Percentiles rank a stretch among this genome's conserved stretches.
Evolutionary conservation across 2,797 vertebrate species (phyloP).

Genomic region (Sebastes hubbsi): DNA sequence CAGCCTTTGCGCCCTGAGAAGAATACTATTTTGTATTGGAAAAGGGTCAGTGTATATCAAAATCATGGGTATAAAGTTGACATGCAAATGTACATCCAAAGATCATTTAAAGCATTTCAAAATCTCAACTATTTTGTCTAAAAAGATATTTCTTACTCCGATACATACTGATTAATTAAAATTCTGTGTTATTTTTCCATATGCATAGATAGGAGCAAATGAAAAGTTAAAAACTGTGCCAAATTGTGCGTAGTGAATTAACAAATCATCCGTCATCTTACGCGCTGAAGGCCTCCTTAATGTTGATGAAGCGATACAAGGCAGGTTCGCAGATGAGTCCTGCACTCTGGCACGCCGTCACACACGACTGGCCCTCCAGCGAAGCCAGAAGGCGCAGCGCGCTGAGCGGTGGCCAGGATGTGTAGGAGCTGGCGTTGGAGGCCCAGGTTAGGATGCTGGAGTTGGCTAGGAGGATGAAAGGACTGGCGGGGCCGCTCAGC

Average conservation of each 20-base stretch:
- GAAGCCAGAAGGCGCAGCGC: constrained; percentile 89
- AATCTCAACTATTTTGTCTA: background rate
- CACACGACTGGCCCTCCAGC: constrained; percentile 83
- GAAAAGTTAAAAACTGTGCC: too few species aligned
- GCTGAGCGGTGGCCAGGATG: constrained; percentile 88
- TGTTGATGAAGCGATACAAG: constrained; percentile 94
- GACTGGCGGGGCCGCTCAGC: constrained; percentile 64
- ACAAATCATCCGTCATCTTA: constrained; percentile 73
- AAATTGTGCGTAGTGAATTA: background rate
- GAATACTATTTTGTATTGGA: too few species aligned
- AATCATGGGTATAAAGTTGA: background rate
- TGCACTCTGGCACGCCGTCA: constrained; percentile 84
- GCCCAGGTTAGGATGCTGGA: constrained; percentile 88
- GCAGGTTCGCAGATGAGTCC: constrained; percentile 92
- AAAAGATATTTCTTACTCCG: background rate
- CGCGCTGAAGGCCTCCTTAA: constrained; percentile 89
- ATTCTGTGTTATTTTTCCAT: background rate
- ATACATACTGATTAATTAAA: background rate
- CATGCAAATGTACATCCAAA: background rate
- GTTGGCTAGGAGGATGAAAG: constrained; percentile 83
- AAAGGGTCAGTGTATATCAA: background rate
- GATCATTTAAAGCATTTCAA: background rate
- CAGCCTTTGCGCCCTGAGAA: too few species aligned
- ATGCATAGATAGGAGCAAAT: background rate
- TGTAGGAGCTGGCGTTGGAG: constrained; percentile 66